Evolutionary conservation across 2,888 invertebrate genomes (phyloP).

Genomic region (Nomada goodeniana): DNA sequence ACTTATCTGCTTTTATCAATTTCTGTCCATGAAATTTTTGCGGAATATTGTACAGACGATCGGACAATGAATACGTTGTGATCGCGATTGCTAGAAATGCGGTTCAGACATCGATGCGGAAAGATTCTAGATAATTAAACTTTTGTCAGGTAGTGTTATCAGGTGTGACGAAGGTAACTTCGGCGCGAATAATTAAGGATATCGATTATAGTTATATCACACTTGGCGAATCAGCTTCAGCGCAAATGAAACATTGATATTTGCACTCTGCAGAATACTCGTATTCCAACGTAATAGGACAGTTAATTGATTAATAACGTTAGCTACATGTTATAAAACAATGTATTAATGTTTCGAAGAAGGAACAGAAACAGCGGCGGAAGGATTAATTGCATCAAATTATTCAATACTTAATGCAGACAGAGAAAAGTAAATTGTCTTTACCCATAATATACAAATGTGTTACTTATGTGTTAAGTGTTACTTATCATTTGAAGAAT

Average conservation of each 20-base stretch:
- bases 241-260: not conserved
- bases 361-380: too few species aligned
- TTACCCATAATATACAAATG: too few species aligned
- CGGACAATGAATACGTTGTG: slow-evolving; percentile 45
- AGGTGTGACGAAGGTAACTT: slow-evolving; percentile 19
- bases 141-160: slow-evolving; percentile 27
- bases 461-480: too few species aligned
- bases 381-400: not conserved
- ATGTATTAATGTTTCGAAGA: too few species aligned
- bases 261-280: not conserved
- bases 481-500: too few species aligned
- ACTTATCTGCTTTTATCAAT: too few species aligned
- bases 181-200: slow-evolving; percentile 9
- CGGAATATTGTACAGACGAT: too few species aligned
- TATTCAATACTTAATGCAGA: not conserved
- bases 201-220: not conserved
- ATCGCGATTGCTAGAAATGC: slow-evolving; percentile 54
- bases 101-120: not conserved
- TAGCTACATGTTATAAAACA: not conserved
- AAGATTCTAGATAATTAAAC: slow-evolving; percentile 36
- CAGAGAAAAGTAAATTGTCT: not conserved
- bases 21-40: not conserved
- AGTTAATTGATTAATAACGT: not conserved
- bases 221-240: not conserved
- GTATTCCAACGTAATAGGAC: too few species aligned